Conservation (phyloP, 2,888 invertebrate genomes). For the Schrankia costaestrigalis region DNA sequence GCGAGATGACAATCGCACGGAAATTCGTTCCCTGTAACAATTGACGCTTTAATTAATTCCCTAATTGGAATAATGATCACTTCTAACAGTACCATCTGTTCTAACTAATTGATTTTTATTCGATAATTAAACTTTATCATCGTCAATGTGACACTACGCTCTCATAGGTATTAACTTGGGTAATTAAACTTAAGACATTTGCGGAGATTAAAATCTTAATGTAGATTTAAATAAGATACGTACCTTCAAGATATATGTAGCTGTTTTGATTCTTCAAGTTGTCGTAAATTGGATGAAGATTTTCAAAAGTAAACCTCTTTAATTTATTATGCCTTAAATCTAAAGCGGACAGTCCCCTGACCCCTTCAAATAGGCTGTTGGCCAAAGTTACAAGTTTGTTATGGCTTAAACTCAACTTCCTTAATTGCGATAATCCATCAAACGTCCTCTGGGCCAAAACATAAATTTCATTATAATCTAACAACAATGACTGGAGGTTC, state of each 20-base stretch:
- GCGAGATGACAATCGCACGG: conserved; percentile 91
- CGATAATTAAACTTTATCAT: conserved; percentile 29
- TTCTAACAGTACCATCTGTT: conserved; percentile 26
- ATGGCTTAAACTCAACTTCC: conserved; percentile 86
- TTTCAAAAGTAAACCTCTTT: conserved; percentile 87
- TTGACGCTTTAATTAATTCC: conserved; percentile 45
- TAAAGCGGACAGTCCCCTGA: conserved; percentile 85
- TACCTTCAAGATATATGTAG: conserved; percentile 88
- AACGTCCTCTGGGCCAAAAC: conserved; percentile 88
- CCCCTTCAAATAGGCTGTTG: conserved; percentile 85
- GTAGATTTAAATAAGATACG: no score
- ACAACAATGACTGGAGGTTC: conserved; percentile 84
- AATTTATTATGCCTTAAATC: conserved; percentile 89
- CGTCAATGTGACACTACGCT: no score
- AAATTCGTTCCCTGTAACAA: conserved; percentile 89
- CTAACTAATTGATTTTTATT: conserved; percentile 42
- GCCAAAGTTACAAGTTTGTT: conserved; percentile 87
- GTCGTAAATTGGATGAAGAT: conserved; percentile 86
- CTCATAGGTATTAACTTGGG: no score
- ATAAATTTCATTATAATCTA: conserved; percentile 86
- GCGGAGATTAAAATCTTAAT: no score
- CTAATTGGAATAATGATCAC: conserved; percentile 45
- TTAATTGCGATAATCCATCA: conserved; percentile 86
- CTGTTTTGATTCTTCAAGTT: conserved; percentile 87
- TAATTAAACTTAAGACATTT: no score